Evolutionary conservation across 2,797 vertebrate species (phyloP).

Genomic region (Spea hammondii): DNA sequence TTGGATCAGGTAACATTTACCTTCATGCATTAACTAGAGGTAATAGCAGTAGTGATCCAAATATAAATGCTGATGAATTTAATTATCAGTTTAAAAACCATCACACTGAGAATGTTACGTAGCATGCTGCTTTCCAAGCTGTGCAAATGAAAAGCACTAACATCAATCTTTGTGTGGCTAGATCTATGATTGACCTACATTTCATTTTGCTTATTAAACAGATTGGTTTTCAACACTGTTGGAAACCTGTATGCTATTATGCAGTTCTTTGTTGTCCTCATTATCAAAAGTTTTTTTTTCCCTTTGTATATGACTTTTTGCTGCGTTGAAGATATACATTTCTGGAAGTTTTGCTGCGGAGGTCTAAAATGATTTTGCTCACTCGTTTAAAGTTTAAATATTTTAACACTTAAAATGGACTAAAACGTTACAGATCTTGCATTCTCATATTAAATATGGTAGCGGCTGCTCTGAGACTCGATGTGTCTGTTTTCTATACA

Average conservation of each 20-base stretch:
- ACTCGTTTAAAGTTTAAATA: too few relatives aligned
- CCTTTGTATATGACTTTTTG: not conserved
- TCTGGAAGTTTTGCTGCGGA: too few relatives aligned
- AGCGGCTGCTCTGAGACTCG: too few relatives aligned
- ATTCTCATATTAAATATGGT: too few relatives aligned
- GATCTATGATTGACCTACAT: constrained; percentile 61
- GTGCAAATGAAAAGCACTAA: constrained; percentile 54
- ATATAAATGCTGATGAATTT: constrained; percentile 60
- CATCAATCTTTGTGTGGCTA: constrained; percentile 52
- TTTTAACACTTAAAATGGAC: too few relatives aligned
- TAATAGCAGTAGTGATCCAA: constrained; percentile 60
- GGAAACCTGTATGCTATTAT: constrained; percentile 36
- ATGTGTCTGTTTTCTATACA: too few relatives aligned
- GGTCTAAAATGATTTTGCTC: too few relatives aligned
- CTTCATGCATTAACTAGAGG: constrained; percentile 58
- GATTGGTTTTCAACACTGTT: constrained; percentile 49
- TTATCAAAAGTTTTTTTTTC: constrained; percentile 27
- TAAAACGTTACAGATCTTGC: too few relatives aligned
- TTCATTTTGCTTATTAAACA: constrained; percentile 49
- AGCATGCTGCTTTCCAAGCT: constrained; percentile 63
- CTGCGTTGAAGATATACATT: too few relatives aligned
- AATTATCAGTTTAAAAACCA: constrained; percentile 66
- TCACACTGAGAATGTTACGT: constrained; percentile 60
- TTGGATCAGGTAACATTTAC: constrained; percentile 55
- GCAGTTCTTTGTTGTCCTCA: constrained; percentile 27